Percentiles rank a stretch among this genome's conserved stretches.
Evolutionary conservation across 2,113 vertebrate genomes (phyloP).

Genomic region (Rynchops niger): DNA sequence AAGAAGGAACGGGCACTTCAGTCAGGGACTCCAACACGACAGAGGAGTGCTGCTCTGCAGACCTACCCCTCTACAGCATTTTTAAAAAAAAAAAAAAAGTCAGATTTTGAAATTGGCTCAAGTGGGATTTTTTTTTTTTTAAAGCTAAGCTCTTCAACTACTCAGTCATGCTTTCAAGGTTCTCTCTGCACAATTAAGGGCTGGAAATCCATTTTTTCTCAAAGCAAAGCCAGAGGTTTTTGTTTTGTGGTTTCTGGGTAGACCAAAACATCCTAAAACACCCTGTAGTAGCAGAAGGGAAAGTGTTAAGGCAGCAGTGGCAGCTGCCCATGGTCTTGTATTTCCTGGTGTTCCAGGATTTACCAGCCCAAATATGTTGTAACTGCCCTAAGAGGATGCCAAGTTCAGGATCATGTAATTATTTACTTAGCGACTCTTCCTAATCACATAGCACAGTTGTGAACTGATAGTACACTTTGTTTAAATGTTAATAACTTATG

Average conservation of each 20-base stretch:
- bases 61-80: not conserved
- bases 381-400: not conserved
- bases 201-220: not conserved
- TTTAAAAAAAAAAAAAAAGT: not conserved
- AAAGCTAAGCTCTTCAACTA: not conserved
- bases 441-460: not conserved
- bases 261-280: not conserved
- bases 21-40: not conserved
- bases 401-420: not conserved
- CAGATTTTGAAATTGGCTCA: not conserved
- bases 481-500: not conserved
- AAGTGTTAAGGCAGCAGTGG: not conserved
- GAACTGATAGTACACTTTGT: not conserved
- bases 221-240: not conserved
- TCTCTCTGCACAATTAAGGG: not conserved
- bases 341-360: not conserved
- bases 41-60: not conserved
- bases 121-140: not conserved
- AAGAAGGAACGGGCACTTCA: not conserved
- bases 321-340: not conserved
- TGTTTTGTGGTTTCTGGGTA: not conserved
- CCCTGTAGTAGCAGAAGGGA: not conserved
- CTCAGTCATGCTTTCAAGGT: not conserved
- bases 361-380: not conserved
- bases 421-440: slow-evolving; percentile 13